Conservation (phyloP, 2,888 invertebrate species). For the Chymomyza amoena region DNA sequence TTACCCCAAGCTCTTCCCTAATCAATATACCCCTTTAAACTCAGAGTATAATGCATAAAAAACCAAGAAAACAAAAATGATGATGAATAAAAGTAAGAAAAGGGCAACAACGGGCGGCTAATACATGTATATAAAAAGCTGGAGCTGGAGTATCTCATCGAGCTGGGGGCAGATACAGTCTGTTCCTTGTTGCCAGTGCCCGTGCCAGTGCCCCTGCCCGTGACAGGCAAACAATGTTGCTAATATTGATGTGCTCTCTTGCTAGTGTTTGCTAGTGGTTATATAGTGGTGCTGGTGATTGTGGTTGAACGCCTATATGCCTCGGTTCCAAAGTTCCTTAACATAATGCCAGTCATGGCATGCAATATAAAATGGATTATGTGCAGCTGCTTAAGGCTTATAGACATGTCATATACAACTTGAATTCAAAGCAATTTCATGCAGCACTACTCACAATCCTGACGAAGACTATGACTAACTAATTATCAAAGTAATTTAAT, state of each 20-base stretch:
- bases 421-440: not conserved
- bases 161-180: not conserved
- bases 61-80: slow-evolving; percentile 29
- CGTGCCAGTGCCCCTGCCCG: slow-evolving; percentile 20
- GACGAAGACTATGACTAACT: not conserved
- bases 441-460: not conserved
- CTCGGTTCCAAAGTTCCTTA: not conserved
- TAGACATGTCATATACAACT: not conserved
- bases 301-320: not conserved
- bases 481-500: not conserved
- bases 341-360: slow-evolving; percentile 44
- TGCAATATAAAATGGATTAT: slow-evolving; percentile 50
- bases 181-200: too few relatives aligned
- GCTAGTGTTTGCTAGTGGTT: not conserved
- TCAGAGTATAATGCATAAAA: not conserved
- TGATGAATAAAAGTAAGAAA: slow-evolving; percentile 26
- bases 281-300: not conserved
- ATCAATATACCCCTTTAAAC: too few relatives aligned
- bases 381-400: not conserved
- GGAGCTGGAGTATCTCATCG: not conserved
- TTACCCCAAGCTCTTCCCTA: too few relatives aligned
- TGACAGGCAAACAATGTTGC: slow-evolving; percentile 50
- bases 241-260: slow-evolving; percentile 39
- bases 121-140: not conserved
- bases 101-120: not conserved